Percentiles rank a stretch among this genome's conserved stretches.
phyloP scores from a whole-genome alignment of 2,797 vertebrate genomes.

The Gymnopithys bicolor region DNA sequence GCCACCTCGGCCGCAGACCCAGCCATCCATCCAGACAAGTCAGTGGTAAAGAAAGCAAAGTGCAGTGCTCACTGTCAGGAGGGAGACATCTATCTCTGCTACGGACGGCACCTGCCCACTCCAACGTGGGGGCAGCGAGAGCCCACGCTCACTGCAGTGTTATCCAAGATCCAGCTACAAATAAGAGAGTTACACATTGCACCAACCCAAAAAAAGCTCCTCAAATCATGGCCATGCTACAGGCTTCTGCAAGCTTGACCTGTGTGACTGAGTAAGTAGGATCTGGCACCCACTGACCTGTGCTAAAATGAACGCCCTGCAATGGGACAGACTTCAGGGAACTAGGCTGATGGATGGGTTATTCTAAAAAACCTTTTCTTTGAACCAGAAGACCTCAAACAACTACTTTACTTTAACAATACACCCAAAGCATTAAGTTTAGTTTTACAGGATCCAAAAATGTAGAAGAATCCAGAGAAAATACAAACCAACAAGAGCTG shows the following conservation, averaged over 20 bases:
- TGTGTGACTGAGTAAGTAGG: neutral
- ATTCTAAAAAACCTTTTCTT: neutral
- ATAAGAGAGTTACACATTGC: neutral
- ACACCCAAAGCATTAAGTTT: neutral
- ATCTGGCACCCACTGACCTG: neutral
- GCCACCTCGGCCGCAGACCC: neutral
- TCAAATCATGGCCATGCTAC: accelerated
- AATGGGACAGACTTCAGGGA: neutral
- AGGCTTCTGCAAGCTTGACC: neutral
- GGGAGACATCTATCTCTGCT: neutral
- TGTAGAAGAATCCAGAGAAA: neutral
- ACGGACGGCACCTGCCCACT: neutral
- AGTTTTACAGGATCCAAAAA: neutral
- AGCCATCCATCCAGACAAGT: no score
- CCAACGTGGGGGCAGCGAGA: accelerated
- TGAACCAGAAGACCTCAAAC: neutral
- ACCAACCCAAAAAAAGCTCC: neutral
- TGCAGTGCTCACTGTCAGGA: accelerated
- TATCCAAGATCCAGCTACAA: neutral
- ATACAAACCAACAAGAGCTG: neutral
- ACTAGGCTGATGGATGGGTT: neutral
- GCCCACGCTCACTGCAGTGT: accelerated
- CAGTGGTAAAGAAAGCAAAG: neutral
- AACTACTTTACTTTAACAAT: neutral
- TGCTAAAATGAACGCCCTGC: neutral